Evolutionary conservation across 2,113 vertebrate species (phyloP).

Genomic region (Actenoides hombroni): DNA sequence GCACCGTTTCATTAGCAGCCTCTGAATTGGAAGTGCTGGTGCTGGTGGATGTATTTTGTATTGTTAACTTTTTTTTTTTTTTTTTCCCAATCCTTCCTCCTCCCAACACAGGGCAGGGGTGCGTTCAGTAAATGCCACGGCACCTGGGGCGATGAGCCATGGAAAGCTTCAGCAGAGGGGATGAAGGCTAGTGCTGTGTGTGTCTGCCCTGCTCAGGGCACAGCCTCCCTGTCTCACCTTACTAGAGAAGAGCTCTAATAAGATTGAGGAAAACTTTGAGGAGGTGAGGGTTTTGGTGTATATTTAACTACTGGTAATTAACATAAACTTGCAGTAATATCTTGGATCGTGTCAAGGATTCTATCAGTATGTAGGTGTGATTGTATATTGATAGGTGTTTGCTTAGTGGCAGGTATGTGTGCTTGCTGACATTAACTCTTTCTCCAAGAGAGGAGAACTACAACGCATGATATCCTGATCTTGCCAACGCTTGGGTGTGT

Average conservation of each 20-base stretch:
- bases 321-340: background rate
- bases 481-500: background rate
- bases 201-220: background rate
- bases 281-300: background rate
- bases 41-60: background rate
- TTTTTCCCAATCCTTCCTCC: background rate
- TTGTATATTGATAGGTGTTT: background rate
- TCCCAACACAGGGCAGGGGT: background rate
- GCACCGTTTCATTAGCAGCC: background rate
- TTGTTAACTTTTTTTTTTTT: background rate
- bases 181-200: slow-evolving; percentile 9
- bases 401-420: background rate
- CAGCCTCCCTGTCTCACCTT: background rate
- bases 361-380: background rate
- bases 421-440: background rate
- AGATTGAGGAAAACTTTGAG: background rate
- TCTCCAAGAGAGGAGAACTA: background rate
- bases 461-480: background rate
- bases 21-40: background rate
- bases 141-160: background rate
- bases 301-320: background rate
- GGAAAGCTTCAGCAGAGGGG: background rate
- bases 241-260: background rate
- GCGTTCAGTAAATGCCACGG: background rate
- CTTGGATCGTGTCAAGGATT: background rate